A percentile compares a stretch with the other conserved stretches of the same genome.
Conservation (phyloP, 2,113 vertebrate genomes). For the Cottus gobio region DNA sequence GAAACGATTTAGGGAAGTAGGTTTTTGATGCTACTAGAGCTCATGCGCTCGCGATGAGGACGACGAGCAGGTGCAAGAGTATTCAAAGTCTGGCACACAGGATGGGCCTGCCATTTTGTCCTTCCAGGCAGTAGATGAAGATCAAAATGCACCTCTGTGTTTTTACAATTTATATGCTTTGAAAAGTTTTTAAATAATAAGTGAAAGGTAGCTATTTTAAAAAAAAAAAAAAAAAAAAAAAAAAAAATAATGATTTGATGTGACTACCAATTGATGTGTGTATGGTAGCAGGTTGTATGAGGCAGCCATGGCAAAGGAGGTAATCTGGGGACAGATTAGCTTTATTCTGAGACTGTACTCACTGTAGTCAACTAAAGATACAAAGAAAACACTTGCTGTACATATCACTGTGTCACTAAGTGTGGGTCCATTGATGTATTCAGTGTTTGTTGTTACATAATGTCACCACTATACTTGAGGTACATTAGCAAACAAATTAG, state of each 20-base stretch:
- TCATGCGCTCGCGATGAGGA: not conserved
- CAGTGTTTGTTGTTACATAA: not conserved
- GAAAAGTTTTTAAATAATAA: not conserved
- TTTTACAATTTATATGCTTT: not conserved
- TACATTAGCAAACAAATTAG: not conserved
- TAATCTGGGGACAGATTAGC: not conserved
- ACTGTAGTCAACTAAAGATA: not conserved
- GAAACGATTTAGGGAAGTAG: not conserved
- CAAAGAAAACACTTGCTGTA: not conserved
- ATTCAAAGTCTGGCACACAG: slow-evolving; percentile 2
- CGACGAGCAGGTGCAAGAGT: not conserved
- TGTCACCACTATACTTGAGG: slow-evolving; percentile 2
- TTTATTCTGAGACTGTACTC: not conserved
- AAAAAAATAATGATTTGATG: not conserved
- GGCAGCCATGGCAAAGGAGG: not conserved
- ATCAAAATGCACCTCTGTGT: not conserved
- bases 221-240: not conserved
- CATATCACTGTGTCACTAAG: not conserved
- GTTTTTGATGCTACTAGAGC: not conserved
- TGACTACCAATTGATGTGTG: not conserved
- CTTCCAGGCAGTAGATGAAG: not conserved
- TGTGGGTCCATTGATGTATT: not conserved
- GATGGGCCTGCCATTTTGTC: slow-evolving; percentile 63
- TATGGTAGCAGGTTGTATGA: slow-evolving; percentile 7
- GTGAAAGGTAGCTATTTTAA: not conserved